A percentile compares a stretch with the other conserved stretches of the same genome.
Evolutionary conservation across 1,140 invertebrate genomes (phyloP).

Genomic region (Zaprionus africanus): DNA sequence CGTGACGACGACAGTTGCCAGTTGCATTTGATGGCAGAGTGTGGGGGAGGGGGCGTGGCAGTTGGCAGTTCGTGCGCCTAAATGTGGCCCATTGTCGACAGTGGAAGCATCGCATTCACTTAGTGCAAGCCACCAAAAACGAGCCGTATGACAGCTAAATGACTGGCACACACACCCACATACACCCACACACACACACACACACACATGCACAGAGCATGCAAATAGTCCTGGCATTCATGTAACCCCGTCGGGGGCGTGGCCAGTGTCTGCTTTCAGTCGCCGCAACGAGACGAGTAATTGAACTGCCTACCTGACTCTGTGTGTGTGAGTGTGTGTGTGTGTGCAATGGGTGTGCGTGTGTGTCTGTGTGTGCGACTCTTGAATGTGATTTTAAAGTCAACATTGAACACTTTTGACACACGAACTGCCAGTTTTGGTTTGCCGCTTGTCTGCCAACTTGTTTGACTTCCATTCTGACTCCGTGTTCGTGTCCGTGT

Average conservation of each 20-base stretch:
- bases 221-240: constrained; percentile 59
- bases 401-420: constrained; percentile 71
- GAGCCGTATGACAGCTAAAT: constrained; percentile 46
- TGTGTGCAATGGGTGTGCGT: neutral
- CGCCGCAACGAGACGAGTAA: constrained; percentile 56
- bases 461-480: constrained; percentile 13
- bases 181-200: neutral
- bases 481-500: neutral
- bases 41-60: neutral
- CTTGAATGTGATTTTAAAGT: constrained; percentile 78
- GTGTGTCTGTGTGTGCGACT: constrained; percentile 17
- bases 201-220: neutral
- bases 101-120: constrained; percentile 61
- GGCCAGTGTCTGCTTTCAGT: constrained; percentile 40
- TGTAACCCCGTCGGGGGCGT: constrained; percentile 56
- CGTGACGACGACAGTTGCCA: constrained; percentile 5
- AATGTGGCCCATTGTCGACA: constrained; percentile 68
- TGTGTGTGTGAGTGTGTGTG: constrained; percentile 13
- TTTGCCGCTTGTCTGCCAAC: constrained; percentile 65
- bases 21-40: neutral
- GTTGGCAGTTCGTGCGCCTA: constrained; percentile 48
- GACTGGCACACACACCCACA: constrained; percentile 17
- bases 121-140: constrained; percentile 68
- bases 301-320: constrained; percentile 57
- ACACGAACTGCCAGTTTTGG: constrained; percentile 76